These are phyloP conservation scores for Nemopilema nomurai DNA, from an alignment of 30 jellyfish, hydroid and myxozoan genomes.

Conservation along the genomic window DNA sequence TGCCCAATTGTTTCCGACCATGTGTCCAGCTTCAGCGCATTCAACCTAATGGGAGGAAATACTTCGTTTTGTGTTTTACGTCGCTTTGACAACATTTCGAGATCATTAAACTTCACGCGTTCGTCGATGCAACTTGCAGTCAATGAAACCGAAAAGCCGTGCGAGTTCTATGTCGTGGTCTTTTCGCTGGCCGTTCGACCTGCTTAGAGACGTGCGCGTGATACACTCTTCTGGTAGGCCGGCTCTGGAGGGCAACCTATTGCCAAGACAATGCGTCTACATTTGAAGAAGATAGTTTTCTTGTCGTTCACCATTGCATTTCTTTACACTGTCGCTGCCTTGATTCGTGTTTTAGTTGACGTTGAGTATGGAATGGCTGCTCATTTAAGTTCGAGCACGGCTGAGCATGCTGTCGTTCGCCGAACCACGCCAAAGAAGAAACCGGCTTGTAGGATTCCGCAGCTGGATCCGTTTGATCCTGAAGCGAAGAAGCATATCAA, in stretches of 20 bases:
- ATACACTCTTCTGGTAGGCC: background rate
- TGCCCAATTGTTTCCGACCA: background rate
- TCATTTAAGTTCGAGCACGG: background rate
- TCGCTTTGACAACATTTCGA: background rate
- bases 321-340: background rate
- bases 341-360: background rate
- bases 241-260: background rate
- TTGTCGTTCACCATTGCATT: background rate
- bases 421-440: background rate
- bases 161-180: background rate
- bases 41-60: background rate
- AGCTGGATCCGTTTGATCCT: background rate
- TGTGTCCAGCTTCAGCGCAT: background rate
- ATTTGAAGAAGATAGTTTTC: background rate
- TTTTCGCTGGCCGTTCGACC: background rate
- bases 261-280: background rate
- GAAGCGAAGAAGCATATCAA: background rate
- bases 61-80: background rate
- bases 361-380: background rate
- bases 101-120: background rate
- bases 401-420: background rate
- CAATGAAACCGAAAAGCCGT: background rate
- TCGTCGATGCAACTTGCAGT: background rate
- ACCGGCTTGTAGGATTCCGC: conserved; percentile 8
- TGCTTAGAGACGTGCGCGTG: background rate